These are phyloP conservation scores for Apodemia zela DNA, from an alignment of 2,888 invertebrate species.

Conservation along the genomic window DNA sequence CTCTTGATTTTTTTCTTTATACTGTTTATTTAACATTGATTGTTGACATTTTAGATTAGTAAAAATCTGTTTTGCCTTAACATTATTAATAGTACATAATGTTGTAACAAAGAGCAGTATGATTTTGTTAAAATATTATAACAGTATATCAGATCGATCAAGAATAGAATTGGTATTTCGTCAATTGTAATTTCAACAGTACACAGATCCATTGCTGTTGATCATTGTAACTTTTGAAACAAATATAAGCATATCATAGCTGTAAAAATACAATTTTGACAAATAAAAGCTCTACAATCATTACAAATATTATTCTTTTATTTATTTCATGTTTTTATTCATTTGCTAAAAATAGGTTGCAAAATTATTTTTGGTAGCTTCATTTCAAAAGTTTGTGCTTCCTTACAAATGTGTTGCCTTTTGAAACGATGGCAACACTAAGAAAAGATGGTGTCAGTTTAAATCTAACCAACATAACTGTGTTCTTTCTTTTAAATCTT, in stretches of 20 bases:
- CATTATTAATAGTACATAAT: conserved; percentile 73
- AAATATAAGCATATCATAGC: conserved; percentile 95
- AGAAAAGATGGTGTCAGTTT: neutral
- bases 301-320: conserved; percentile 61
- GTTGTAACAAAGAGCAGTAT: conserved; percentile 70
- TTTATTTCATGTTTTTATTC: conserved; percentile 30
- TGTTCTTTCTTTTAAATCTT: neutral
- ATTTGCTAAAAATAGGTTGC: too few relatives aligned
- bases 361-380: too few relatives aligned
- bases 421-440: neutral
- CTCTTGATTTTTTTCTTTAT: conserved; percentile 57
- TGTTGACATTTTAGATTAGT: conserved; percentile 79
- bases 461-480: neutral
- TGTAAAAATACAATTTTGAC: conserved; percentile 92
- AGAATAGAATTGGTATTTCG: conserved; percentile 67
- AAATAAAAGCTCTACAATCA: conserved; percentile 87
- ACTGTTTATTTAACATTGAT: conserved; percentile 77
- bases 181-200: conserved; percentile 69
- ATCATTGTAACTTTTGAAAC: conserved; percentile 83
- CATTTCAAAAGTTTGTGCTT: too few relatives aligned
- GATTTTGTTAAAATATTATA: conserved; percentile 63
- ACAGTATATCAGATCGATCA: conserved; percentile 52
- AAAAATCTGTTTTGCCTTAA: conserved; percentile 77
- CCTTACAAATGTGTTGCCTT: neutral
- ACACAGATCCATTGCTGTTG: conserved; percentile 77